Percentiles rank a stretch among this genome's conserved stretches.
phyloP scores from a whole-genome alignment of 2,113 vertebrate species.

The Accipiter cooperii region DNA sequence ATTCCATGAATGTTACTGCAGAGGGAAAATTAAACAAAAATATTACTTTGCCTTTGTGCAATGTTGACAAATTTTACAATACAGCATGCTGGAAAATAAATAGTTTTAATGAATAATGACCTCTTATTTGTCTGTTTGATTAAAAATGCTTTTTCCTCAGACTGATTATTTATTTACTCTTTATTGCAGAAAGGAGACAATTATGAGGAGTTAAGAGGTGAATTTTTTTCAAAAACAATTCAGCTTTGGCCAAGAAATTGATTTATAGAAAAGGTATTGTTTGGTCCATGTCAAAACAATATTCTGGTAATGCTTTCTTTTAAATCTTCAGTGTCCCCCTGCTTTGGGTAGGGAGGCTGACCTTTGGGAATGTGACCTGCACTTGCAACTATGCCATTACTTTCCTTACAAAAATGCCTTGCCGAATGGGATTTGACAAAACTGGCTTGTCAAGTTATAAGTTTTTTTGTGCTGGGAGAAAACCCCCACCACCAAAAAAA shows the following conservation, averaged over 20 bases:
- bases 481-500: fast-evolving
- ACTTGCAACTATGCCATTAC: background rate
- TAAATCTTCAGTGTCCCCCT: background rate
- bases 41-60: background rate
- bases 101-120: background rate
- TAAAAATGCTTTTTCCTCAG: background rate
- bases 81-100: background rate
- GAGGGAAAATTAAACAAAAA: background rate
- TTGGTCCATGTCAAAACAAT: background rate
- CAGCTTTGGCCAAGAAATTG: background rate
- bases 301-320: background rate
- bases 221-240: background rate
- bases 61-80: background rate
- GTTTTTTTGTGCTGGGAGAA: background rate
- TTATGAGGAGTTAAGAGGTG: background rate
- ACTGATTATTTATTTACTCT: background rate
- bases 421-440: background rate
- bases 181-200: background rate
- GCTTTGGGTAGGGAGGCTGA: background rate
- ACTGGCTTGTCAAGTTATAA: background rate
- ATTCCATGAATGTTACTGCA: background rate
- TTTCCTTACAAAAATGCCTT: background rate
- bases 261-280: background rate
- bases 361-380: background rate
- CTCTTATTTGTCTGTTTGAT: background rate